Percentiles rank a stretch among this genome's conserved stretches.
phyloP scores from a whole-genome alignment of 2,797 vertebrate genomes.

The Carapus acus region DNA sequence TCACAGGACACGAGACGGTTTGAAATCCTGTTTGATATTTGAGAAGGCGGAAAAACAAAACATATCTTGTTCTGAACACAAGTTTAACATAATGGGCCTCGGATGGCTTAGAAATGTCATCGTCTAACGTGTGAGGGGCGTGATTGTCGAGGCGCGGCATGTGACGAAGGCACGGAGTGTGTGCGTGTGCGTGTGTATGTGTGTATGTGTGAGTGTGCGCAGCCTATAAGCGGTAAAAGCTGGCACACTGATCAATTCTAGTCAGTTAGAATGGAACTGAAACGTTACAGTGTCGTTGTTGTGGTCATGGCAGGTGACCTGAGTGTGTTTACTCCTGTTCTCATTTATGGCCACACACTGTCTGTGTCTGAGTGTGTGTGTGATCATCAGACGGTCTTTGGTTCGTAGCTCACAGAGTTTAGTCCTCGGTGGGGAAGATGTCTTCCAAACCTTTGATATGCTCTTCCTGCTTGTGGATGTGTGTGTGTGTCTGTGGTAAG shows the following conservation, averaged over 20 bases:
- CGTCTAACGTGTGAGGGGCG: constrained; percentile 6
- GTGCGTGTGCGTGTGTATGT: constrained; percentile 35
- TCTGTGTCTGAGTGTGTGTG: no score
- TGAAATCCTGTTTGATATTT: constrained; percentile 18
- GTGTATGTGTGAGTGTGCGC: constrained; percentile 13
- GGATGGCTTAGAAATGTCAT: constrained; percentile 24
- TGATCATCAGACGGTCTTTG: constrained; percentile 60
- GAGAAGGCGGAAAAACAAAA: constrained; percentile 20
- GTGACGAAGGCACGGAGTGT: constrained; percentile 69
- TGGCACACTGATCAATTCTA: constrained; percentile 58
- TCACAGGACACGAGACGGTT: constrained; percentile 19
- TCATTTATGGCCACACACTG: no score
- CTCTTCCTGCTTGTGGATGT: constrained; percentile 5
- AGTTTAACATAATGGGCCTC: background rate
- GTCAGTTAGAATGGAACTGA: constrained; percentile 33
- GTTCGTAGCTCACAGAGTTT: constrained; percentile 58
- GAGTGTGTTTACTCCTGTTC: background rate
- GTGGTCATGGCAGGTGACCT: background rate
- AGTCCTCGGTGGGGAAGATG: constrained; percentile 15
- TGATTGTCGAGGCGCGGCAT: constrained; percentile 65
- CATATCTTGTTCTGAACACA: background rate
- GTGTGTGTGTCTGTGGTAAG: background rate
- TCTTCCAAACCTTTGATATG: constrained; percentile 18
- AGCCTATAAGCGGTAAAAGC: background rate
- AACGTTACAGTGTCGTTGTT: constrained; percentile 1